A percentile compares a stretch with the other conserved stretches of the same genome.
Evolutionary conservation across 2,797 vertebrate genomes (phyloP).

Genomic region (Anguilla megastoma): DNA sequence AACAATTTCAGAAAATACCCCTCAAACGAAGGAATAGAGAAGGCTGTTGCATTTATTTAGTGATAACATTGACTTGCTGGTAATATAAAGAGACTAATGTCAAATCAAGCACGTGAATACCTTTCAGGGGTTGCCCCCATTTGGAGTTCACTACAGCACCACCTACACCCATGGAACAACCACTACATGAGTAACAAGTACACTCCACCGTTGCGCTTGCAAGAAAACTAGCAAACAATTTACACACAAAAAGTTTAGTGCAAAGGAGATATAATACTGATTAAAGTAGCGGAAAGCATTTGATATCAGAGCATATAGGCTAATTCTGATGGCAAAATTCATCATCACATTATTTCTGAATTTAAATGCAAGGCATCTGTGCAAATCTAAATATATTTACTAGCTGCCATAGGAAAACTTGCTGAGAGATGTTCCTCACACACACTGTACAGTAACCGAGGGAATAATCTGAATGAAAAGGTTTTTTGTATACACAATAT

Average conservation of each 20-base stretch:
- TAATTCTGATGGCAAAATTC: neutral
- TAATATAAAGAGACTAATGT: neutral
- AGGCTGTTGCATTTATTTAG: neutral
- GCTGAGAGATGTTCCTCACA: neutral
- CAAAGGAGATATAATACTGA: neutral
- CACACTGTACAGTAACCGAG: neutral
- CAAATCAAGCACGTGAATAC: neutral
- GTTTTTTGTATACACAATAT: neutral
- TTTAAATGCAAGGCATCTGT: neutral
- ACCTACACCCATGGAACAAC: no score
- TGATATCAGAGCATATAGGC: neutral
- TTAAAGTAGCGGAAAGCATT: neutral
- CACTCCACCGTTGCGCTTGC: no score
- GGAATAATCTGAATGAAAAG: neutral
- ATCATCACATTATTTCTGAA: neutral
- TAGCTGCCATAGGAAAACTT: neutral
- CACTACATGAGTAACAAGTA: no score
- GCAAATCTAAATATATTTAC: neutral
- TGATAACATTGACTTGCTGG: neutral
- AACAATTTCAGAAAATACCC: neutral
- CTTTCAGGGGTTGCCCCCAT: neutral
- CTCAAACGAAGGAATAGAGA: neutral
- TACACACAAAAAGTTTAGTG: neutral
- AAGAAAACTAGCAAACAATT: no score
- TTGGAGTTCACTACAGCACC: neutral